phyloP scores from a whole-genome alignment of 2,113 vertebrate genomes.

The Chrysochloris asiatica region DNA sequence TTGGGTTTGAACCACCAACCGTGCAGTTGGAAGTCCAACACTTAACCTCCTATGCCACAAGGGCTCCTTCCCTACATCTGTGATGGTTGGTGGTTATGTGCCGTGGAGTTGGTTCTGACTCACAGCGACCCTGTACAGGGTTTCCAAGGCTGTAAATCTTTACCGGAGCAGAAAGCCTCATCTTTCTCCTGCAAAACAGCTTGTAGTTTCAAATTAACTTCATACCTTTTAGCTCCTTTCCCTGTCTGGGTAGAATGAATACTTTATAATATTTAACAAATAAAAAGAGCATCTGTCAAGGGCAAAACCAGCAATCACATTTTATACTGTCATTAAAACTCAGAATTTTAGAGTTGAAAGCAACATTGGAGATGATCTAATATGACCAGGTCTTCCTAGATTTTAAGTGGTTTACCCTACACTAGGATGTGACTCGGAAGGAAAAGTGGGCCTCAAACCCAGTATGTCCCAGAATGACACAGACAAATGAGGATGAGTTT shows the following conservation, averaged over 20 bases:
- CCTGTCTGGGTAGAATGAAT: not conserved
- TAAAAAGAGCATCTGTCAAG: not conserved
- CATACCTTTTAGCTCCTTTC: not conserved
- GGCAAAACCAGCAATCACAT: not conserved
- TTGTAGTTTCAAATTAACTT: not conserved
- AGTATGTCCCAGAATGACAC: not conserved
- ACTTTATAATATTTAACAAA: not conserved
- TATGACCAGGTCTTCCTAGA: not conserved
- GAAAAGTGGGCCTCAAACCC: not conserved
- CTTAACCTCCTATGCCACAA: too few relatives aligned
- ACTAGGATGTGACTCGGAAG: not conserved
- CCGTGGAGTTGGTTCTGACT: too few relatives aligned
- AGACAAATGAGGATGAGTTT: not conserved
- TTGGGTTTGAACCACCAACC: too few relatives aligned
- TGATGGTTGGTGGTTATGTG: too few relatives aligned
- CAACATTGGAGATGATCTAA: not conserved
- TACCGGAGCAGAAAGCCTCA: too few relatives aligned
- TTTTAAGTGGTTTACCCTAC: not conserved
- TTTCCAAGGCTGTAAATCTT: too few relatives aligned
- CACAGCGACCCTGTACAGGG: too few relatives aligned
- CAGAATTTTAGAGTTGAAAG: not conserved
- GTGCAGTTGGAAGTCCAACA: too few relatives aligned
- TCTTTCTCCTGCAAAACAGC: too few relatives aligned
- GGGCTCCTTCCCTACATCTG: not conserved
- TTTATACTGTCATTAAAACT: not conserved